Evolutionary conservation across 2,797 vertebrate species (phyloP).

Genomic region (Sebastes iracundus): DNA sequence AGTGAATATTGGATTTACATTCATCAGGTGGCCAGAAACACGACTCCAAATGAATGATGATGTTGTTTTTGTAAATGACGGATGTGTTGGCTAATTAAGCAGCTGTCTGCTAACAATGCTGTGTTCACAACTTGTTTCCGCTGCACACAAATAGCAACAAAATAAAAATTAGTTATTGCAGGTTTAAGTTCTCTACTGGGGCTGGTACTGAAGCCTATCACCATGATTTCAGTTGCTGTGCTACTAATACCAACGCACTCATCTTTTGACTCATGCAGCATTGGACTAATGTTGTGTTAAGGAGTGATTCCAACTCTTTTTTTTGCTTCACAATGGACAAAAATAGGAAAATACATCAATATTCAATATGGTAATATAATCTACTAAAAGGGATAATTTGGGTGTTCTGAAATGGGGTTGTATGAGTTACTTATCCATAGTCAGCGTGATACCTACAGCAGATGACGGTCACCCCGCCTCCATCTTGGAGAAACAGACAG

Average conservation of each 20-base stretch:
- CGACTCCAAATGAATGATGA: neutral
- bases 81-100: neutral
- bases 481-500: too few relatives aligned
- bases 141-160: neutral
- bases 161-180: neutral
- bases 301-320: neutral
- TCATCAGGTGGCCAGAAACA: neutral
- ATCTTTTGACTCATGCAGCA: neutral
- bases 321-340: neutral
- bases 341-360: neutral
- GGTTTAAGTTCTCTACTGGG: neutral
- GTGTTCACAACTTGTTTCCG: neutral
- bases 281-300: neutral
- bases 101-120: neutral
- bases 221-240: neutral
- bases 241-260: neutral
- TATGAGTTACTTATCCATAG: too few relatives aligned
- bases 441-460: rapidly evolving
- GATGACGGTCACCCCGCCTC: too few relatives aligned
- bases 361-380: constrained; percentile 2
- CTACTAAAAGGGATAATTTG: neutral
- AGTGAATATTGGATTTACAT: neutral
- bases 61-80: neutral
- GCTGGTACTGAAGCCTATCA: neutral
- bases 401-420: too few relatives aligned